Percentiles rank a stretch among this genome's conserved stretches.
Conservation (phyloP, 2,888 invertebrate species). For the Leptinotarsa haldemani region DNA sequence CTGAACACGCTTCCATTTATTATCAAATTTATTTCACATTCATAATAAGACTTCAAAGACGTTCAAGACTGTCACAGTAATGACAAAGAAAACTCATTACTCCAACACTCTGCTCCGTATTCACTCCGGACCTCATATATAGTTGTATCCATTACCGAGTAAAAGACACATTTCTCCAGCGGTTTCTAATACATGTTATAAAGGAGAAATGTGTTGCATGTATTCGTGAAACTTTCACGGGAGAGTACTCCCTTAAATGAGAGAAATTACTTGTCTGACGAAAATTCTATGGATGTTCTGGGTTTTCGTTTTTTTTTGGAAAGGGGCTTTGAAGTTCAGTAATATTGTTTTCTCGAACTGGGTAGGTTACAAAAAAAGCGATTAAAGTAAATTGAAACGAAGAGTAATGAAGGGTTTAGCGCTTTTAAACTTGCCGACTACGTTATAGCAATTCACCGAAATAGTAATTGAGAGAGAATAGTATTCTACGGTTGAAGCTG, state of each 20-base stretch:
- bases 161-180: not conserved
- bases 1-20: not conserved
- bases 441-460: not conserved
- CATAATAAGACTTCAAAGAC: not conserved
- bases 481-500: not conserved
- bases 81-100: not conserved
- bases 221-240: slow-evolving; percentile 2
- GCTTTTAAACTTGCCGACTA: not conserved
- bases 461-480: not conserved
- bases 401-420: not conserved
- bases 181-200: not conserved
- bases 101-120: not conserved
- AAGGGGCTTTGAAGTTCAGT: not conserved
- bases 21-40: not conserved
- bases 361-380: not conserved
- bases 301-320: not conserved
- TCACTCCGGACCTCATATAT: not conserved
- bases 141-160: not conserved
- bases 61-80: not conserved
- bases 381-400: not conserved
- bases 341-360: not conserved
- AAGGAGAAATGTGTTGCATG: not conserved
- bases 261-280: not conserved
- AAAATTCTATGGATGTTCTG: slow-evolving; percentile 1
- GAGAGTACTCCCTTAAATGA: slow-evolving; percentile 8